Base-by-base conservation (phyloP, 2,797 vertebrate species). In the Notolepis coatsorum region DNA sequence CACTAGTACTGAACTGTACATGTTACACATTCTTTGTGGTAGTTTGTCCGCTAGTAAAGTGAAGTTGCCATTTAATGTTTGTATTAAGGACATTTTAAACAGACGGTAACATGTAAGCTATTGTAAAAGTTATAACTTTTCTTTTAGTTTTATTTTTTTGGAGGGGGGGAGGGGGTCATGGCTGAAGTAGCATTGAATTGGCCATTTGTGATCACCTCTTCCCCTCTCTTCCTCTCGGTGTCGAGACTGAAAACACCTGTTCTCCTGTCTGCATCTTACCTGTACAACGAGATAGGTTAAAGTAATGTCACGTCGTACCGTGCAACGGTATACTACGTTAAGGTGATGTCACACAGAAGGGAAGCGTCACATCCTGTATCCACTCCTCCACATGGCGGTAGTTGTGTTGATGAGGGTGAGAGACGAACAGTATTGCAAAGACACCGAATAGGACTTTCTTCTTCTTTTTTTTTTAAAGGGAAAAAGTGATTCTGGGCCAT, bases 1-100 rank as follows among this genome's bases (percentile, higher is more conserved):
- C 50, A 62, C 56, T 53, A n/a, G n/a, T n/a, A 33, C 69, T 73
- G 61, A 60, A 55, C 42, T 71, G 45, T 79, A 63, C 57, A 27
- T 69, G 67, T 81, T 77, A 69, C 8, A 65, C 41, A 46, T 60
- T 69, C 15, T 71, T 58, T 41, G 47, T 54, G 25, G 4, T 72
- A 41, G 45, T 17, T 68, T 37, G 15, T 52, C 53, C 30, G 56
- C 75, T 61, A n/a, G 47, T 25, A 9, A n/a, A 47, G 37, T 66
- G 17, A 71, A 52, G 61, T 68, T 73, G 77, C 78, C 74, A 72
- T 86, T 84, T 79, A 74, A 54, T 24, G n/a, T 70, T 68, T 37
- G 65, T 78, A 53, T 85, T 52, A 42, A 68, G 48, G 57, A 68
- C 23, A 37, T 61, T 69, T 56, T 23, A 60, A 62, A 31, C 53